Evolutionary conservation across 2,113 vertebrate species (phyloP).

Genomic region (Theristicus caerulescens): DNA sequence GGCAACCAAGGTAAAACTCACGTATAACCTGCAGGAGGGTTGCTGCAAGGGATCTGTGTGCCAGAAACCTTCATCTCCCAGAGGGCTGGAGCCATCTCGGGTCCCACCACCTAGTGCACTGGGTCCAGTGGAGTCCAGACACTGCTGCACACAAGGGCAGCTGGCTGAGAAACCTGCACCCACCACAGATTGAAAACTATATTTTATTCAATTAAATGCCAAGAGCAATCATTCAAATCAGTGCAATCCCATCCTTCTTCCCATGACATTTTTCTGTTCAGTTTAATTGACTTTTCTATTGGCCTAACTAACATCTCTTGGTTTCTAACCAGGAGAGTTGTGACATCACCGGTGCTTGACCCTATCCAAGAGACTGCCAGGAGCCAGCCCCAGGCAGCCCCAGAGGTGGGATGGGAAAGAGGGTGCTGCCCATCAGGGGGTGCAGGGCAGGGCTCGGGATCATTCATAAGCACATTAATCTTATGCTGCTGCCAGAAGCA

Average conservation of each 20-base stretch:
- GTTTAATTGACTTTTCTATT: neutral
- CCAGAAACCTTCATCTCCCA: neutral
- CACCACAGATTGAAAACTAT: neutral
- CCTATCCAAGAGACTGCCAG: neutral
- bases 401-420: neutral
- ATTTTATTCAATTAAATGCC: neutral
- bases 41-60: neutral
- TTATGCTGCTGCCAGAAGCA: neutral
- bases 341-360: neutral
- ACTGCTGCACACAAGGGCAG: rapidly evolving
- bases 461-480: neutral
- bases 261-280: rapidly evolving
- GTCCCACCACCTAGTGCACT: rapidly evolving
- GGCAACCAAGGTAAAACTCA: neutral
- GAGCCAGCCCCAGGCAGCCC: neutral
- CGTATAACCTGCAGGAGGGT: rapidly evolving
- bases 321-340: neutral
- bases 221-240: neutral
- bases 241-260: neutral
- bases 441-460: neutral
- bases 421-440: neutral
- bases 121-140: rapidly evolving
- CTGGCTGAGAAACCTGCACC: neutral
- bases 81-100: neutral
- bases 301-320: neutral